Evolutionary conservation across 2,113 vertebrate species (phyloP).

Genomic region (Diadophis punctatus): DNA sequence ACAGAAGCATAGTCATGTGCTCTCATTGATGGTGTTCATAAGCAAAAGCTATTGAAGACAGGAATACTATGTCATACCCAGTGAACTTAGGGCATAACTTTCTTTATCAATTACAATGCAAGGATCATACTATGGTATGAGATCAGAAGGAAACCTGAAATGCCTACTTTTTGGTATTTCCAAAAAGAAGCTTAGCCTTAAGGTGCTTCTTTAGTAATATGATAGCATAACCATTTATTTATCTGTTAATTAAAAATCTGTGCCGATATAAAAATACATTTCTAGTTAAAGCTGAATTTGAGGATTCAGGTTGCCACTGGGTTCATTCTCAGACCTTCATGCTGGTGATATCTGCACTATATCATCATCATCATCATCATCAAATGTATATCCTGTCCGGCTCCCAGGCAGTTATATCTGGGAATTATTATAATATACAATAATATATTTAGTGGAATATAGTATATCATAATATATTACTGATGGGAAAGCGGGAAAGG

Average conservation of each 20-base stretch:
- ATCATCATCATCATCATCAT: neutral
- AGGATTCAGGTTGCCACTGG: neutral
- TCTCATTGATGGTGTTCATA: neutral
- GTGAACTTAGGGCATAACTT: neutral
- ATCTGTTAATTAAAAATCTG: neutral
- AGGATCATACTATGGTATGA: neutral
- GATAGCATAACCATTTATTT: neutral
- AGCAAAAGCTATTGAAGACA: neutral
- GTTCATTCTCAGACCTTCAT: neutral
- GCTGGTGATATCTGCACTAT: neutral
- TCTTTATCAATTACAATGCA: neutral
- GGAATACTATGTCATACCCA: neutral
- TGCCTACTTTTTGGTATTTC: neutral
- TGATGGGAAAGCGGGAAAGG: neutral
- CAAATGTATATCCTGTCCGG: neutral
- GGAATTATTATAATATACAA: neutral
- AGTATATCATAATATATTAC: neutral
- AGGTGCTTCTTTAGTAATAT: neutral
- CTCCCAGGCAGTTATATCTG: neutral
- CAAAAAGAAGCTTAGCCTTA: neutral
- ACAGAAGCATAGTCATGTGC: neutral
- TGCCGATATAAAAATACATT: neutral
- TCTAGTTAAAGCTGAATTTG: neutral
- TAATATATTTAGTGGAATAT: neutral
- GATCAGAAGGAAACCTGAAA: neutral